A percentile compares a stretch with the other conserved stretches of the same genome.
Conservation (phyloP, 1,140 invertebrate species). For the Drosophila tani region DNA sequence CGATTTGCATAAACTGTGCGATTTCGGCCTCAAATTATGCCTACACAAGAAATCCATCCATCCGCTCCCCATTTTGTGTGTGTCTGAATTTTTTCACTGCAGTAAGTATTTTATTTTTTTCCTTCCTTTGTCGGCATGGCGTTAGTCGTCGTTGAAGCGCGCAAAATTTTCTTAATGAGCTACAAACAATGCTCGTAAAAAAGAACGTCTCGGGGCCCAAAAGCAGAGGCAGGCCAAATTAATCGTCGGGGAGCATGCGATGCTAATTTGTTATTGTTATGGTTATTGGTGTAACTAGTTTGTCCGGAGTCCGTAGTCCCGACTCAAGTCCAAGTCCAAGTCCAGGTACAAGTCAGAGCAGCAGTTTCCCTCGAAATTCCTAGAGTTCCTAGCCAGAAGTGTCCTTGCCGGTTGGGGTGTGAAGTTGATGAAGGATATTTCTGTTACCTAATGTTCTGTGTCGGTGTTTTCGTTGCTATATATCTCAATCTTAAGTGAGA, state of each 20-base stretch:
- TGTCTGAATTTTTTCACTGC: conserved; percentile 13
- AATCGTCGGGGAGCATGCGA: conserved; percentile 69
- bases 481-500: neutral
- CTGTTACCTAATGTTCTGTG: neutral
- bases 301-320: conserved; percentile 23
- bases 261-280: conserved; percentile 77
- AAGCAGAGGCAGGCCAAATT: conserved; percentile 53
- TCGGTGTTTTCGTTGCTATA: neutral
- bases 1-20: conserved; percentile 74
- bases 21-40: conserved; percentile 70
- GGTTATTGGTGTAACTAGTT: conserved; percentile 60
- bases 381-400: neutral
- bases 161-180: conserved; percentile 79
- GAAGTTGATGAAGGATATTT: conserved; percentile 4
- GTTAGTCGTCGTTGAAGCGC: conserved; percentile 67
- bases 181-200: conserved; percentile 67
- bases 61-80: conserved; percentile 12
- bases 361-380: conserved; percentile 8
- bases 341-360: conserved; percentile 3
- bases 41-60: conserved; percentile 17
- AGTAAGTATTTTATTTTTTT: conserved; percentile 20
- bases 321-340: neutral
- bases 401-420: neutral
- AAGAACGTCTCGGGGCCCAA: conserved; percentile 16
- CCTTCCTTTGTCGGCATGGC: conserved; percentile 65